Conservation (phyloP, 2,888 invertebrate species). For the Branchipolynoe longqiensis region DNA sequence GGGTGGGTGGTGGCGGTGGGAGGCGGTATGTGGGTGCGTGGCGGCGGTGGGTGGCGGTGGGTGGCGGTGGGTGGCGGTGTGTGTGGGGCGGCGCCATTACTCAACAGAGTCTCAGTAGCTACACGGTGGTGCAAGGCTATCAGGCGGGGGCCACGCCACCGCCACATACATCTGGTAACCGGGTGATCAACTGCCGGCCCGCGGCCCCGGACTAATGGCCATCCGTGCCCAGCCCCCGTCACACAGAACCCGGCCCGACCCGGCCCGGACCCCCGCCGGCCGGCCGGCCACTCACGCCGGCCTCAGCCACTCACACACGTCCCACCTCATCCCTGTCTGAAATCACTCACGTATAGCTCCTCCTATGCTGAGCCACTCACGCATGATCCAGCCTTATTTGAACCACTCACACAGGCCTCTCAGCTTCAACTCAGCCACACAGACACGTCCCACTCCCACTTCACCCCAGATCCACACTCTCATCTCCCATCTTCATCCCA, state of each 20-base stretch:
- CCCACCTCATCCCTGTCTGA: too few species aligned
- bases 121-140: slow-evolving; percentile 37
- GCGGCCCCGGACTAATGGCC: not conserved
- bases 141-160: slow-evolving; percentile 44
- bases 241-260: not conserved
- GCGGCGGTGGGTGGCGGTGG: not conserved
- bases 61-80: not conserved
- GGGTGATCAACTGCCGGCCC: not conserved
- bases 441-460: too few species aligned
- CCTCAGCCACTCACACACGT: not conserved
- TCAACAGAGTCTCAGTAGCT: not conserved
- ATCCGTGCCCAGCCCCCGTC: not conserved
- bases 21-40: not conserved
- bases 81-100: slow-evolving; percentile 21
- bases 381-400: too few species aligned
- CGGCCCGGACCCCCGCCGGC: not conserved
- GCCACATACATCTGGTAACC: slow-evolving; percentile 49
- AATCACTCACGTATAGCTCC: too few species aligned
- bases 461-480: too few species aligned
- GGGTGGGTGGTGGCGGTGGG: too few species aligned
- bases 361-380: too few species aligned
- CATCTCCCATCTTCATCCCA: too few species aligned
- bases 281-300: not conserved
- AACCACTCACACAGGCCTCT: too few species aligned
- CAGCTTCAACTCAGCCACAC: too few species aligned